A percentile compares a stretch with the other conserved stretches of the same genome.
phyloP scores from a whole-genome alignment of 2,113 vertebrate genomes.

The Ramphastos sulfuratus region DNA sequence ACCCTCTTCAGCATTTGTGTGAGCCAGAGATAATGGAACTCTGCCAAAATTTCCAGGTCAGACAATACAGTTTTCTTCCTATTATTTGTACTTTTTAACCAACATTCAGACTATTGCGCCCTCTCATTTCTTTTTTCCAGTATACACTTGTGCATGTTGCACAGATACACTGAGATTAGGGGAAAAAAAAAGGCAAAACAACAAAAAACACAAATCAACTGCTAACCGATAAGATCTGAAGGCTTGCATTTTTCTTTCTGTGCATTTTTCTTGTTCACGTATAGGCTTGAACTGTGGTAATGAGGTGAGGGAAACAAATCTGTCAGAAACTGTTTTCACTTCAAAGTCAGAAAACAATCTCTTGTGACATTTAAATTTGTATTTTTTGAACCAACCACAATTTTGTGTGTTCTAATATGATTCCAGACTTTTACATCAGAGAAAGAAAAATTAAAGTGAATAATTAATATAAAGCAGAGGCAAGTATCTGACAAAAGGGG shows the following conservation, averaged over 20 bases:
- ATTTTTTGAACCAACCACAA: background rate
- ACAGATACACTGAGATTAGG: background rate
- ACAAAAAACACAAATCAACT: background rate
- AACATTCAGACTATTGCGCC: background rate
- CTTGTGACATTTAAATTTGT: background rate
- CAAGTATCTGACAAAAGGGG: background rate
- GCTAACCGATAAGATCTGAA: background rate
- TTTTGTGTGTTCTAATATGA: background rate
- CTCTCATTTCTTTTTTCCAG: background rate
- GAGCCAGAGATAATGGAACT: background rate
- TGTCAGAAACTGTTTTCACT: background rate
- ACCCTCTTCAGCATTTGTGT: background rate
- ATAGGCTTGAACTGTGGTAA: slow-evolving; percentile 20
- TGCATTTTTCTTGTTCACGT: slow-evolving; percentile 1
- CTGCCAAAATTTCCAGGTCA: background rate
- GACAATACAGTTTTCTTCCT: background rate
- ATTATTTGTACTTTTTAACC: background rate
- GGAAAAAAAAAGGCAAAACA: background rate
- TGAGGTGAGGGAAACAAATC: background rate
- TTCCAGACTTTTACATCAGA: background rate
- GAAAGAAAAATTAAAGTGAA: slow-evolving; percentile 8
- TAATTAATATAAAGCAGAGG: background rate
- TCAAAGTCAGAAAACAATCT: background rate
- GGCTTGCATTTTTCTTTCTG: background rate
- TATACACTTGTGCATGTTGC: background rate